These are phyloP conservation scores for Scalopus aquaticus DNA, from an alignment of 2,113 vertebrate genomes.

Conservation along the genomic window DNA sequence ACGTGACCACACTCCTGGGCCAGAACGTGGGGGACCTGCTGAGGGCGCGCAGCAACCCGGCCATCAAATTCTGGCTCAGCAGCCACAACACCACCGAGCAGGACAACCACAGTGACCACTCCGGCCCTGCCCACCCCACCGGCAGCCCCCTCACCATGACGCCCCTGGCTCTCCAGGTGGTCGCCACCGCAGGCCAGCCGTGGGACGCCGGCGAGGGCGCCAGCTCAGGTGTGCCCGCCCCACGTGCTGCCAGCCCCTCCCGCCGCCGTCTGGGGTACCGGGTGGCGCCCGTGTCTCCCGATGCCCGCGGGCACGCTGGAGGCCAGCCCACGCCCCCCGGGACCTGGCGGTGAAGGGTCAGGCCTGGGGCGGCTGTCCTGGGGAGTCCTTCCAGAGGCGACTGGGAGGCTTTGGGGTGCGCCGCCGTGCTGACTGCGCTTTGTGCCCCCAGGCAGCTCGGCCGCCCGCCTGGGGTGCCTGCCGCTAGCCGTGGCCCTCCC, in stretches of 20 bases:
- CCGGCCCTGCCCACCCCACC: background rate
- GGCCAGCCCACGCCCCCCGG: too few species aligned
- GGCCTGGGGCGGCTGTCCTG: too few species aligned
- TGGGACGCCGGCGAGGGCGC: background rate
- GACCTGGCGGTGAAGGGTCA: too few species aligned
- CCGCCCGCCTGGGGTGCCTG: background rate
- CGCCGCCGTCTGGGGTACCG: too few species aligned
- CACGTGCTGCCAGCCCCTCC: too few species aligned
- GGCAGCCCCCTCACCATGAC: background rate
- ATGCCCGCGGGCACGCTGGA: too few species aligned
- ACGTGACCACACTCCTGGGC: conserved; percentile 79
- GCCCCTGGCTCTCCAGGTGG: background rate
- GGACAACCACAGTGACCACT: too few species aligned
- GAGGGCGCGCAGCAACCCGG: conserved; percentile 58
- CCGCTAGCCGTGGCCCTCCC: conserved; percentile 14
- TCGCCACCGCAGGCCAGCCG: background rate
- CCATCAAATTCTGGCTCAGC: conserved; percentile 74
- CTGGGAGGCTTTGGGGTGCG: too few species aligned
- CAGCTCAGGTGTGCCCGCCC: background rate
- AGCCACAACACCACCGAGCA: conserved; percentile 24
- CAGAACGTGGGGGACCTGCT: conserved; percentile 74
- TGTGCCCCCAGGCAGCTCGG: conserved; percentile 46
- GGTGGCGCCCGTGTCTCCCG: too few species aligned
- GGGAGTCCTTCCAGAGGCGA: too few species aligned
- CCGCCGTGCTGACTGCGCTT: background rate